Evolutionary conservation across 2,888 invertebrate species (phyloP), one percentile per base, ranked within the genome.

Genomic region (Drosophila buzzatii): DNA sequence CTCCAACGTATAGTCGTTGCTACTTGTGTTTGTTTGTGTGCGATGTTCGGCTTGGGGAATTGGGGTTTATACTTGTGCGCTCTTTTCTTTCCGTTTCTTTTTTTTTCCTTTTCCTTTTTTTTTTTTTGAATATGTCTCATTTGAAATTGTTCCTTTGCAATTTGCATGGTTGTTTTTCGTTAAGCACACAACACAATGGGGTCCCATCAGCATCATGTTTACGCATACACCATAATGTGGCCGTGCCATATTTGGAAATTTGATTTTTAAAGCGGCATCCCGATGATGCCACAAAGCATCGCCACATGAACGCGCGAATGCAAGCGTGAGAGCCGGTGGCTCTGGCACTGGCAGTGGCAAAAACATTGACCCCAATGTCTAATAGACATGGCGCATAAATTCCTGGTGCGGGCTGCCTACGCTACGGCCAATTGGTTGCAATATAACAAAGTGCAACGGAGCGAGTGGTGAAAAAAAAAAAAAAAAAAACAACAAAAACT

Each of bases 361-460:
- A 78, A 70, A 66, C 82, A 76, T 68, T 76, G 85, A 89, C 85
- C 85, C 63, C 76, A 84, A 78, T 82, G 78, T 81, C 90, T 90
- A 89, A 90, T 88, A 88, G 84, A 88, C 84, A 79, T 71, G 79
- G 76, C 75, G 81, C 85, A 91, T 91, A 90, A 90, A 90, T 91
- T 84, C 74, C 66, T 55, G 56, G 47, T 71, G 56, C 66, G 47
- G 55, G 56, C 70, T 33, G 72, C 75, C 87, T 73, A 63, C 64
- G 84, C 78, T 85, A 89, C 79, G 87, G 81, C 79, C 91, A 90
- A 90, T 91, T 91, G 91, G 81, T 73, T 91, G 91, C 91, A 91
- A 90, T 90, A 87, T 84, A 91, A 84, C 89, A 91, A 91, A 90
- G 82, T 91, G 91, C 91, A 91, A 70, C 78, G 73, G 70, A 75